A percentile compares a stretch with the other conserved stretches of the same genome.
These are phyloP conservation scores for Oikopleura dioica DNA, from an alignment of 23 tunicate species.

Conservation along the genomic window DNA sequence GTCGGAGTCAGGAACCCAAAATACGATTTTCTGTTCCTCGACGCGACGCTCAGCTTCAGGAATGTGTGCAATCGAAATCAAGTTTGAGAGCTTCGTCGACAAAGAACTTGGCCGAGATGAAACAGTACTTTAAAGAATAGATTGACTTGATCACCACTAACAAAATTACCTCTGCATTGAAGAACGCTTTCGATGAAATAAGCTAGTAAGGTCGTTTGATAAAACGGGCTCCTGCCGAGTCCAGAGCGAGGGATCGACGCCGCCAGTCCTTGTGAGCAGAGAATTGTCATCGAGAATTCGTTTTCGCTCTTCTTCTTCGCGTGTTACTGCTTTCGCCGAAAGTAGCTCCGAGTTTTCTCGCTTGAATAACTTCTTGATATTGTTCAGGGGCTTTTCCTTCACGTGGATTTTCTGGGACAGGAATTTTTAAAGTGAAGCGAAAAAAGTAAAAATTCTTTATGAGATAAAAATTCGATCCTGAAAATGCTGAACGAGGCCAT, in stretches of 20 bases:
- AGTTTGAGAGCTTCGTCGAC: neutral
- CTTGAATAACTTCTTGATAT: neutral
- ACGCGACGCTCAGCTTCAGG: neutral
- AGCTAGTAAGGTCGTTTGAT: neutral
- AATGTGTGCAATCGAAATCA: neutral
- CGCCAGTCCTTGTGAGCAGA: neutral
- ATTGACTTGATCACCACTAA: too few relatives aligned
- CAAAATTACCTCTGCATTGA: too few relatives aligned
- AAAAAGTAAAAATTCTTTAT: too few relatives aligned
- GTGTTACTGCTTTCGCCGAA: neutral
- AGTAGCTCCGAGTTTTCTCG: neutral
- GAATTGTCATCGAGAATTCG: neutral
- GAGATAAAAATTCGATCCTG: too few relatives aligned
- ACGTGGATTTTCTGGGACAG: neutral
- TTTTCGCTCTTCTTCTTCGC: neutral
- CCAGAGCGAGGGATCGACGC: neutral
- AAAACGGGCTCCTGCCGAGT: conserved; percentile 3
- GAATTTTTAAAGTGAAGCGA: too few relatives aligned
- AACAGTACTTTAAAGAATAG: too few relatives aligned
- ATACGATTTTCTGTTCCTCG: neutral
- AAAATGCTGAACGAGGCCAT: neutral
- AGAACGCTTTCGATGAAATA: too few relatives aligned
- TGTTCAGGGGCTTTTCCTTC: neutral
- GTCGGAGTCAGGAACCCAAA: neutral
- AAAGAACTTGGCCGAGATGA: too few relatives aligned